Evolutionary conservation across 2,113 vertebrate genomes (phyloP).

Genomic region (Amblyornis subalaris): DNA sequence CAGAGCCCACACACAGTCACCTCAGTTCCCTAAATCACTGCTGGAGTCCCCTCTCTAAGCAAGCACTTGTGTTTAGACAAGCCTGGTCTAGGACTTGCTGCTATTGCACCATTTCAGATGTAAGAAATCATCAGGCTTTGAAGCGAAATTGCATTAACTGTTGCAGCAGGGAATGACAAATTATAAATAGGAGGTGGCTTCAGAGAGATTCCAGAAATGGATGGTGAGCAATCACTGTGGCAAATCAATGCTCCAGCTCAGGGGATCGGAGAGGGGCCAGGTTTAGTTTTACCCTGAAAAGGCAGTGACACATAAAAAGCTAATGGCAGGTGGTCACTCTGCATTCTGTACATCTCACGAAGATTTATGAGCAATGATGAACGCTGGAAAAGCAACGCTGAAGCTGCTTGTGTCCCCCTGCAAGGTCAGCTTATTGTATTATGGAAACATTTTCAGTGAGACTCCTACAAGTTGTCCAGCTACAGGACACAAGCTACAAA

Average conservation of each 20-base stretch:
- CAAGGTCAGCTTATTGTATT: conserved; percentile 30
- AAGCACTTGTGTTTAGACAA: background rate
- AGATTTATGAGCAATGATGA: conserved; percentile 34
- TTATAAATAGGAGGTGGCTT: conserved; percentile 55
- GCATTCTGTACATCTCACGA: conserved; percentile 23
- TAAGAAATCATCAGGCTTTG: background rate
- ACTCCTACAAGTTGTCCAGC: background rate
- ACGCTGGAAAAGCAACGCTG: background rate
- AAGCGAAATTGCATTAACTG: background rate
- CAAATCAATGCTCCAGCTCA: background rate
- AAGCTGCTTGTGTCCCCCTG: background rate
- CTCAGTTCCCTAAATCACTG: background rate
- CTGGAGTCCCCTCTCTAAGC: background rate
- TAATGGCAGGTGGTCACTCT: conserved; percentile 28
- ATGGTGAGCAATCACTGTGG: conserved; percentile 32
- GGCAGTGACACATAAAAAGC: conserved; percentile 31
- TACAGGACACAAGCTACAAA: background rate
- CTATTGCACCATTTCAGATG: background rate
- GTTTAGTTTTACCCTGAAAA: conserved; percentile 39
- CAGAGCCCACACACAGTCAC: background rate
- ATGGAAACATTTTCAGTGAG: background rate
- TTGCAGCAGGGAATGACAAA: background rate
- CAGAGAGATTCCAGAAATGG: conserved; percentile 36
- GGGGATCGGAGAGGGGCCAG: background rate
- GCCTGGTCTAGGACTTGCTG: background rate